Evolutionary conservation across 2,888 invertebrate species (phyloP).

Genomic region (Augochlorella aurata): DNA sequence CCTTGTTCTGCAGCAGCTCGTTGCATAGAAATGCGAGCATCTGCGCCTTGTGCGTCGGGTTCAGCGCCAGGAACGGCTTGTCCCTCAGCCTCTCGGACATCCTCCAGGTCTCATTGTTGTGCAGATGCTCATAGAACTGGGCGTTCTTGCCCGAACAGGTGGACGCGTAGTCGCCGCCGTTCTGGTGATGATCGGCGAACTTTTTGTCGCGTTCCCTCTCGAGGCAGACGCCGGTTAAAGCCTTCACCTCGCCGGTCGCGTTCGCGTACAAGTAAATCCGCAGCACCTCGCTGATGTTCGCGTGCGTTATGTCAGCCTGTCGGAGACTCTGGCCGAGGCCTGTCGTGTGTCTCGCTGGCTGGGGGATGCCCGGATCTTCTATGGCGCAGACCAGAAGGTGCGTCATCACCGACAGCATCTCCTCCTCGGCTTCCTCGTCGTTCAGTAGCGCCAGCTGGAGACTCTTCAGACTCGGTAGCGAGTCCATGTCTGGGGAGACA

Average conservation of each 20-base stretch:
- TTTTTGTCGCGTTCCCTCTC: conserved; percentile 91
- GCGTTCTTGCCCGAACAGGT: conserved; percentile 89
- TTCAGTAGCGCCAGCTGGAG: conserved; percentile 93
- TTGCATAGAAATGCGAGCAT: conserved; percentile 96
- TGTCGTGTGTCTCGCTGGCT: conserved; percentile 94
- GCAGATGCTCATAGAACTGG: conserved; percentile 90
- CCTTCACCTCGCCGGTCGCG: conserved; percentile 93
- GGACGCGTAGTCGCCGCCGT: conserved; percentile 87
- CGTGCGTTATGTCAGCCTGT: conserved; percentile 94
- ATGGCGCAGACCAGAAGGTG: conserved; percentile 95
- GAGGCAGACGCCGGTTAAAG: conserved; percentile 90
- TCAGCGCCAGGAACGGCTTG: conserved; percentile 93
- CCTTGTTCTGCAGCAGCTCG: conserved; percentile 96
- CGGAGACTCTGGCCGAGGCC: conserved; percentile 94
- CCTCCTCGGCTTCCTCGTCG: conserved; percentile 91
- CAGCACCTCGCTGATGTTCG: conserved; percentile 95
- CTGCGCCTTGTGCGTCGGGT: conserved; percentile 92
- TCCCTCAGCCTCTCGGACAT: conserved; percentile 91
- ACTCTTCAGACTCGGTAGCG: conserved; percentile 92
- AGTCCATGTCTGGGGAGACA: conserved; percentile 88
- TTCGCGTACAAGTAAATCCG: conserved; percentile 95
- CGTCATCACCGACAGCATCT: conserved; percentile 93
- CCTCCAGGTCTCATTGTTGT: conserved; percentile 90
- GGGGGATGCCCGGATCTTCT: conserved; percentile 96
- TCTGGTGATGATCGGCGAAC: conserved; percentile 92